phyloP scores from a whole-genome alignment of 2,888 invertebrate species.

The Lasioglossum marginatum region DNA sequence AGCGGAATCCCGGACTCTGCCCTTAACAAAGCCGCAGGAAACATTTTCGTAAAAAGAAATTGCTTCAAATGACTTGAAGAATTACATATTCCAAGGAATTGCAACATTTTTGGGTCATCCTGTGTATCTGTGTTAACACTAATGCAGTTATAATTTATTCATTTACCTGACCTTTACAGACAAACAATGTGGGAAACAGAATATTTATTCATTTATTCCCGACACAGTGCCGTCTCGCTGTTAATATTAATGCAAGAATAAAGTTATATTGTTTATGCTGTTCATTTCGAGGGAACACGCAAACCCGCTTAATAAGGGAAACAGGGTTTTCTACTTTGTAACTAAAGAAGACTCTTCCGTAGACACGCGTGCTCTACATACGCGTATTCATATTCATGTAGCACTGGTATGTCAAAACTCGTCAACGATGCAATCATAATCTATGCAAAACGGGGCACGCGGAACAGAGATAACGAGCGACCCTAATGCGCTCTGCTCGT shows the following conservation, averaged over 20 bases:
- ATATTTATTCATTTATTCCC: neutral
- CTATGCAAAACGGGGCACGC: slow-evolving; percentile 36
- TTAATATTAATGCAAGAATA: neutral
- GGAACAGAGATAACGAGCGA: slow-evolving; percentile 38
- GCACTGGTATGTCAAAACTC: slow-evolving; percentile 17
- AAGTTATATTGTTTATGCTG: neutral
- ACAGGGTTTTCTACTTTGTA: neutral
- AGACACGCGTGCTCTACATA: neutral
- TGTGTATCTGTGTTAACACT: neutral
- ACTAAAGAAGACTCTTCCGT: neutral
- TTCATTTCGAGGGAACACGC: neutral
- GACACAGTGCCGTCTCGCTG: neutral
- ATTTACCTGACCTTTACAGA: neutral
- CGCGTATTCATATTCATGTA: slow-evolving; percentile 3
- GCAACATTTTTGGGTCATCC: too few species aligned
- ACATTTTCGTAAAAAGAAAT: too few species aligned
- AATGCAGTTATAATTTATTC: neutral
- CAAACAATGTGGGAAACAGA: neutral
- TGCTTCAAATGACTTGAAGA: too few species aligned
- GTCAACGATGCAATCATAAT: slow-evolving; percentile 33
- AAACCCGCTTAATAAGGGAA: neutral
- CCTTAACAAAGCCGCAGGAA: too few species aligned
- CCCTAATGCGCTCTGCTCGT: slow-evolving; percentile 34
- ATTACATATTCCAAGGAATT: too few species aligned
- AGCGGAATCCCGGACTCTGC: too few species aligned